Percentiles rank a stretch among this genome's conserved stretches.
Conservation (phyloP, 2,888 invertebrate genomes). For the Dysmachus trigonus region DNA sequence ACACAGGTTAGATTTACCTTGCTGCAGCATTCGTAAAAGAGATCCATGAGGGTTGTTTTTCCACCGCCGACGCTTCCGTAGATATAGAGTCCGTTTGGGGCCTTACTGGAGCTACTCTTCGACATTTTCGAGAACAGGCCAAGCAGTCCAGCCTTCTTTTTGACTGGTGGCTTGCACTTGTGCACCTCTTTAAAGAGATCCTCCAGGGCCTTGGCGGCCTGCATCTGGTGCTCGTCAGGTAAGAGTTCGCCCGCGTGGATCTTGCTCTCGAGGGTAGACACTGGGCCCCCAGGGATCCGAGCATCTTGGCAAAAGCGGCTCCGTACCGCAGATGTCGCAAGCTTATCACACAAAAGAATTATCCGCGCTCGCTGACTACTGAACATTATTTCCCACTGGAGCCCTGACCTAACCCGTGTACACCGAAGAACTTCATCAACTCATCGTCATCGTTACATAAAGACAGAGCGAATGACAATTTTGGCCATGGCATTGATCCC, state of each 20-base stretch:
- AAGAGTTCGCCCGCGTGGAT: conserved; percentile 70
- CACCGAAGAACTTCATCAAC: neutral
- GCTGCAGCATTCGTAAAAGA: conserved; percentile 86
- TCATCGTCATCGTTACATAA: conserved; percentile 35
- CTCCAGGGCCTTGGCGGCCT: conserved; percentile 76
- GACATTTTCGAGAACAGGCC: conserved; percentile 56
- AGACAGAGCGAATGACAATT: neutral
- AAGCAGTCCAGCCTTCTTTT: conserved; percentile 52
- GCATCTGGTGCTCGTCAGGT: conserved; percentile 77
- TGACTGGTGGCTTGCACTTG: conserved; percentile 67
- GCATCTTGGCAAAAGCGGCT: neutral
- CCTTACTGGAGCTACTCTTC: conserved; percentile 55
- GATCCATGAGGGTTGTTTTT: conserved; percentile 99
- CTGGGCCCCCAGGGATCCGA: conserved; percentile 62
- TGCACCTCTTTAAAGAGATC: conserved; percentile 72
- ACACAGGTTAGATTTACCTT: conserved; percentile 56
- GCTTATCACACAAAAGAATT: neutral
- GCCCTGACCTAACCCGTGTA: neutral
- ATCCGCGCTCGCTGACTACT: neutral
- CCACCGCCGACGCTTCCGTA: conserved; percentile 94
- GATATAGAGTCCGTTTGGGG: conserved; percentile 85
- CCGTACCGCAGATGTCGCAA: neutral
- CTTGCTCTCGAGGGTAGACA: conserved; percentile 68
- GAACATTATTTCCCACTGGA: conserved; percentile 2
- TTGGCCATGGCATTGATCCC: neutral